Evolutionary conservation across 1,140 invertebrate genomes (phyloP).

Genomic region (Nylanderia fulva): DNA sequence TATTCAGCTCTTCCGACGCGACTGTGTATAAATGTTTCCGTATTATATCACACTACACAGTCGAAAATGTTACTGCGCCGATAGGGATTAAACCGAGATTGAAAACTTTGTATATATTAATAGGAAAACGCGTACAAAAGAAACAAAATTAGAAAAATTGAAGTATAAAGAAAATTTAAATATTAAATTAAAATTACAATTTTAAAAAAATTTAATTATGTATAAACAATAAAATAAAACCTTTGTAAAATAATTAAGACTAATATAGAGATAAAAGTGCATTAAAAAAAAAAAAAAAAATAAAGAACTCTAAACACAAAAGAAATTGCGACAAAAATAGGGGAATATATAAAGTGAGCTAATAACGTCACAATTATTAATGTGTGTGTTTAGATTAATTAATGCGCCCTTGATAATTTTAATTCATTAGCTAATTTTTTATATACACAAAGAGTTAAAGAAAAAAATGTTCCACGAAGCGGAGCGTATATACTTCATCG

Average conservation of each 20-base stretch:
- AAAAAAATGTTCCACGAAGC: background rate
- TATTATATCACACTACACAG: constrained; percentile 50
- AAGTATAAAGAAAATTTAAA: background rate
- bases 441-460: background rate
- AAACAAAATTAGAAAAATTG: background rate
- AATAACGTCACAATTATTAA: background rate
- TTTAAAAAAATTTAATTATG: background rate
- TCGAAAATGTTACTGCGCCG: background rate
- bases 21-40: constrained; percentile 72
- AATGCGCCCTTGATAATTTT: background rate
- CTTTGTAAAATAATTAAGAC: constrained; percentile 3
- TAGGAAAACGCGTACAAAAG: background rate
- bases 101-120: background rate
- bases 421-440: background rate
- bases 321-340: constrained; percentile 2
- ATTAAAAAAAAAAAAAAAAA: background rate
- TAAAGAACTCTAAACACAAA: background rate
- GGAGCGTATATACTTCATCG: background rate
- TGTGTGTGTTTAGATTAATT: constrained; percentile 2
- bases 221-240: background rate
- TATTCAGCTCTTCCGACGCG: constrained; percentile 42
- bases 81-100: constrained; percentile 3
- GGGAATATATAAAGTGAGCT: background rate
- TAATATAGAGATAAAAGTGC: background rate
- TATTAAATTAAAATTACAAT: background rate